These are phyloP conservation scores for Calyptommatus sinebrachiatus DNA, from an alignment of 2,113 vertebrate species.

Conservation along the genomic window DNA sequence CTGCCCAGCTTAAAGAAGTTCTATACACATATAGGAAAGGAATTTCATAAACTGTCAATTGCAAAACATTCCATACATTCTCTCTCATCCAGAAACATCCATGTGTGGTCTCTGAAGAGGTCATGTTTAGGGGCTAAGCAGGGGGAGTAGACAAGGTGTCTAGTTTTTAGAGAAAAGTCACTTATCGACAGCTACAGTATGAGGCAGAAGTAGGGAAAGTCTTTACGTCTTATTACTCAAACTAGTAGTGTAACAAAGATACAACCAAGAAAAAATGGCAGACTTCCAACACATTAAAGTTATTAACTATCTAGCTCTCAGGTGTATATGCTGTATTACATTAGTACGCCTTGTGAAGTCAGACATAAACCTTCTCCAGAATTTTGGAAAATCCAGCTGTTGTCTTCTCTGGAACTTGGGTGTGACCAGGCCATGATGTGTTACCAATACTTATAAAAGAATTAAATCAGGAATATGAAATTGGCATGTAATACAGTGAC, in stretches of 20 bases:
- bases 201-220: conserved; percentile 33
- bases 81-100: conserved; percentile 67
- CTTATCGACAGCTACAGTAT: conserved; percentile 37
- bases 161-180: conserved; percentile 59
- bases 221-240: conserved; percentile 48
- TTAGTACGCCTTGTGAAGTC: neutral
- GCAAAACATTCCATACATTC: conserved; percentile 74
- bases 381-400: neutral
- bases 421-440: neutral
- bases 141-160: conserved; percentile 61
- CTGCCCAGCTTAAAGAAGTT: conserved; percentile 63
- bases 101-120: conserved; percentile 71
- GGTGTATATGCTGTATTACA: neutral
- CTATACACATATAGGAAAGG: conserved; percentile 68
- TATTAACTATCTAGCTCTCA: neutral
- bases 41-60: conserved; percentile 72
- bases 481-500: neutral
- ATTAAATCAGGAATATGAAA: neutral
- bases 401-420: no score
- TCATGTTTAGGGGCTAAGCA: conserved; percentile 64
- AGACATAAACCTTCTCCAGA: neutral
- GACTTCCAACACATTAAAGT: conserved; percentile 19
- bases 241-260: conserved; percentile 54
- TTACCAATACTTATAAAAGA: neutral
- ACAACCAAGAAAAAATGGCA: conserved; percentile 40